Percentiles rank a stretch among this genome's conserved stretches.
Conservation (phyloP, 2,113 vertebrate species). For the Orycteropus afer region DNA sequence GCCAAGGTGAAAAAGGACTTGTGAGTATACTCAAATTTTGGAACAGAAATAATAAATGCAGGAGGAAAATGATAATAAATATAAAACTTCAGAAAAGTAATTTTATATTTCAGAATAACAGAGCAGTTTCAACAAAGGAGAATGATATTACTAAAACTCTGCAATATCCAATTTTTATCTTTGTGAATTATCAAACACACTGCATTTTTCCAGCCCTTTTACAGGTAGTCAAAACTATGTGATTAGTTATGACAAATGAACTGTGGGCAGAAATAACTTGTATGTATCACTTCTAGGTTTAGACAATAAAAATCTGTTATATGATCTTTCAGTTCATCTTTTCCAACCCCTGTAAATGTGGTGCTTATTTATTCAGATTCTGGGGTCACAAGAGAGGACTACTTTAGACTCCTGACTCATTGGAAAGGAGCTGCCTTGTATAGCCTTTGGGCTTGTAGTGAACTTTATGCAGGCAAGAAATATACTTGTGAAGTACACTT, state of each 20-base stretch:
- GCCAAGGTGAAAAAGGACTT: not conserved
- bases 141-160: not conserved
- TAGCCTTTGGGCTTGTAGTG: not conserved
- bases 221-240: not conserved
- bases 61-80: not conserved
- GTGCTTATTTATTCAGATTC: not conserved
- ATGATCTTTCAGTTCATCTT: not conserved
- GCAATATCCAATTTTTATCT: not conserved
- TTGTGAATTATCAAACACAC: not conserved
- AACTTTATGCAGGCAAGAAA: not conserved
- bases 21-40: not conserved
- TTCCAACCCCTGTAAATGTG: not conserved
- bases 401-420: not conserved
- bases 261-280: not conserved
- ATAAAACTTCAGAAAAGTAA: not conserved
- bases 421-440: not conserved
- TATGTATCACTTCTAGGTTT: not conserved
- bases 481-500: accelerated
- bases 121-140: not conserved
- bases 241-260: not conserved
- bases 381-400: not conserved
- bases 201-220: not conserved
- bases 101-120: not conserved
- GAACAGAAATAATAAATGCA: not conserved
- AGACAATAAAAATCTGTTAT: not conserved